Conservation (phyloP, 2,888 invertebrate genomes). For the Pseudoips prasinana region DNA sequence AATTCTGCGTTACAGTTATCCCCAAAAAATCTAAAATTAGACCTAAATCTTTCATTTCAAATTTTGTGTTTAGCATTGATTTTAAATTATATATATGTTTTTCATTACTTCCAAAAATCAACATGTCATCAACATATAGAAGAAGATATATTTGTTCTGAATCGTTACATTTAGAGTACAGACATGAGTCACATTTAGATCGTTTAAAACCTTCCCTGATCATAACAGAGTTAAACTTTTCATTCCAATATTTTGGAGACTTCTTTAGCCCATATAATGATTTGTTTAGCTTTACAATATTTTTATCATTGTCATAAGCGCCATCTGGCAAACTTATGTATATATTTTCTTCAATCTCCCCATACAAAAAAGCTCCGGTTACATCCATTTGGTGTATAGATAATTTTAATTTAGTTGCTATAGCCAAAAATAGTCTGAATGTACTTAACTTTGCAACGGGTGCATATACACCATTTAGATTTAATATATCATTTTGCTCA, state of each 20-base stretch:
- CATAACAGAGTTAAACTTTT: conserved; percentile 11
- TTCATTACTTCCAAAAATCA: conserved; percentile 2
- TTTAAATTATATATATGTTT: not conserved
- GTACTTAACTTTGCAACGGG: conserved; percentile 23
- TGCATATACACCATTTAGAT: conserved; percentile 15
- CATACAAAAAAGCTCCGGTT: conserved; percentile 22
- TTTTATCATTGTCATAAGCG: not conserved
- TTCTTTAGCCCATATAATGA: conserved; percentile 16
- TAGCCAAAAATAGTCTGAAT: conserved; percentile 14
- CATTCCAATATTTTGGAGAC: conserved; percentile 15
- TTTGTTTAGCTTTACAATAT: conserved; percentile 13
- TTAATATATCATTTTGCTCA: conserved; percentile 12
- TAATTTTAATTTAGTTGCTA: conserved; percentile 3
- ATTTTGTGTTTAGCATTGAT: not conserved
- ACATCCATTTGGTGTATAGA: conserved; percentile 3
- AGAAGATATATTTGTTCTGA: not conserved
- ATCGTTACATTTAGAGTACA: not conserved
- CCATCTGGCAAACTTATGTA: conserved; percentile 24
- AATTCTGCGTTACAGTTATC: not conserved
- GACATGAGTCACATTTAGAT: conserved; percentile 4
- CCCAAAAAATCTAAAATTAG: no score
- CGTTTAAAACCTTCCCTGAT: conserved; percentile 2
- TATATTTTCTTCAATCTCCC: conserved; percentile 21
- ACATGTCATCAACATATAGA: conserved; percentile 5
- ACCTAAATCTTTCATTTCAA: conserved; percentile 4